Percentiles rank a stretch among this genome's conserved stretches.
Evolutionary conservation across 2,113 vertebrate species (phyloP).

Genomic region (Pangasianodon hypophthalmus): DNA sequence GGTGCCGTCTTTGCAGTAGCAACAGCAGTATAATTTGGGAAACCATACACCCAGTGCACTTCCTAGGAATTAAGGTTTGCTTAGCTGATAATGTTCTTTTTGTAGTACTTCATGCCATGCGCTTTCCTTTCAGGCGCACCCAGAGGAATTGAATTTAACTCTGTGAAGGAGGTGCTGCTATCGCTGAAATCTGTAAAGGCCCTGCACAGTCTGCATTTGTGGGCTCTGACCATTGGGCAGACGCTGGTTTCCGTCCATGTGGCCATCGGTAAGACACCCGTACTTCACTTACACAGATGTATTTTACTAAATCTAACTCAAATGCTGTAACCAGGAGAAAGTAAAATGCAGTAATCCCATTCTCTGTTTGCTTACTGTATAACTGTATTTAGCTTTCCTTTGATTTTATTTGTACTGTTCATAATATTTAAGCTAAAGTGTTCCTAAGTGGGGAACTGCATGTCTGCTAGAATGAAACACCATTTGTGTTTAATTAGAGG

Average conservation of each 20-base stretch:
- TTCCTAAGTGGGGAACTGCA: neutral
- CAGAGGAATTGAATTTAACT: constrained; percentile 77
- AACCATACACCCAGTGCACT: neutral
- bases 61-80: neutral
- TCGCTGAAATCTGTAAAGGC: constrained; percentile 82
- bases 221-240: constrained; percentile 87
- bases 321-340: neutral
- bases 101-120: neutral
- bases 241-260: constrained; percentile 81
- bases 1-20: neutral
- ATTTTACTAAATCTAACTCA: neutral
- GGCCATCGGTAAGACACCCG: constrained; percentile 78
- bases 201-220: constrained; percentile 85
- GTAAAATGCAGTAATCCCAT: neutral
- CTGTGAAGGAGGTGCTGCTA: constrained; percentile 85
- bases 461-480: neutral
- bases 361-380: neutral
- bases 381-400: neutral
- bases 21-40: neutral
- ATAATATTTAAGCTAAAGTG: neutral
- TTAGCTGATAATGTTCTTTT: neutral
- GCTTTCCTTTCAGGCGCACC: constrained; percentile 77
- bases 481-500: constrained; percentile 69
- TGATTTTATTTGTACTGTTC: neutral
- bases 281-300: neutral